These are phyloP conservation scores for Troides helena DNA, from an alignment of 2,888 invertebrate genomes.

Conservation along the genomic window DNA sequence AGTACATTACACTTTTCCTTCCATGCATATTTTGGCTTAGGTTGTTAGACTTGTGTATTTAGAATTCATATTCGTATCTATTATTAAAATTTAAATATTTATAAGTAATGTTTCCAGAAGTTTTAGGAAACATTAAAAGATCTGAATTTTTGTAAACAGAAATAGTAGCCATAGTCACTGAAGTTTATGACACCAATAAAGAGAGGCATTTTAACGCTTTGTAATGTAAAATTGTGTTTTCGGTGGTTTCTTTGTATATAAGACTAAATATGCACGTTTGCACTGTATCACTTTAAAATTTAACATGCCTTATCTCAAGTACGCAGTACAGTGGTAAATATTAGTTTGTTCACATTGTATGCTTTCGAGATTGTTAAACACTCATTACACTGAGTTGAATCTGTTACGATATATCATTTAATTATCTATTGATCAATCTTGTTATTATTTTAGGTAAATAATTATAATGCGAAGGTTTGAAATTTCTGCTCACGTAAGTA, in stretches of 20 bases:
- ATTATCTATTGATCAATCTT: background rate
- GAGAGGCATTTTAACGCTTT: background rate
- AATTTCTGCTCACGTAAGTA: too few relatives aligned
- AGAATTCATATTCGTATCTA: background rate
- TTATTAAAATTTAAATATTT: background rate
- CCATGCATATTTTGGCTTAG: background rate
- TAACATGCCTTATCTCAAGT: constrained; percentile 11
- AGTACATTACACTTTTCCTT: background rate
- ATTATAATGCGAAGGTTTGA: background rate
- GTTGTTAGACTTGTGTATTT: background rate
- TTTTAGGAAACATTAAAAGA: background rate
- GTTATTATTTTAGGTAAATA: background rate
- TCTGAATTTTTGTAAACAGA: background rate
- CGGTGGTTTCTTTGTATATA: background rate
- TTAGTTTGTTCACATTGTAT: background rate
- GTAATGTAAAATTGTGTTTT: background rate
- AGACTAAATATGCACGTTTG: background rate
- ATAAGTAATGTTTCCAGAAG: background rate
- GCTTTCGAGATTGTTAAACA: background rate
- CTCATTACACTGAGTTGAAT: background rate
- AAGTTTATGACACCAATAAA: background rate
- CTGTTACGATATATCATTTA: background rate
- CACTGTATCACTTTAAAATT: constrained; percentile 3
- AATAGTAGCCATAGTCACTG: background rate
- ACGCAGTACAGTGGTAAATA: constrained; percentile 10